phyloP scores from a whole-genome alignment of 2,113 vertebrate species.

The Mormoops blainvillei region DNA sequence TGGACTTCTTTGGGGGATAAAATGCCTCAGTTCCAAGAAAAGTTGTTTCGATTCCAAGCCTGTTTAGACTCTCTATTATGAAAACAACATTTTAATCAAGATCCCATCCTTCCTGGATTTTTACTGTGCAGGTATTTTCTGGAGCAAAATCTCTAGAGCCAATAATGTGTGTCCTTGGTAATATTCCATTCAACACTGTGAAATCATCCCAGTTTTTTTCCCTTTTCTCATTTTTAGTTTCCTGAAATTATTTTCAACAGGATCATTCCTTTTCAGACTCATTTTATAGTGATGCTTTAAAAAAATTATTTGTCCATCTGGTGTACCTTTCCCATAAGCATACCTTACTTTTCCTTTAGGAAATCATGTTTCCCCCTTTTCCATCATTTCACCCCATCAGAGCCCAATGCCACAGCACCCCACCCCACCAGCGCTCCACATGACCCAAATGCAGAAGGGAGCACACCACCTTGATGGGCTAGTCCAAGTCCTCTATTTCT shows the following conservation, averaged over 20 bases:
- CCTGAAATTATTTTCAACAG: neutral
- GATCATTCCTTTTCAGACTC: neutral
- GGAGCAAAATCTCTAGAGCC: neutral
- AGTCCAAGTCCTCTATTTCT: neutral
- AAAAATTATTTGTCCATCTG: neutral
- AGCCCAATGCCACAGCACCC: neutral
- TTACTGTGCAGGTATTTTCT: slow-evolving; percentile 27
- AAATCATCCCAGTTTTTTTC: neutral
- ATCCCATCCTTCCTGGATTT: neutral
- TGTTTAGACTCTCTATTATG: slow-evolving; percentile 34
- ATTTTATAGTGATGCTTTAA: neutral
- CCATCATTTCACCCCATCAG: neutral
- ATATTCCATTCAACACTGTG: neutral
- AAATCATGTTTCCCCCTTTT: neutral
- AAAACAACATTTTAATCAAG: slow-evolving; percentile 53
- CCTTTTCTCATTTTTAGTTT: neutral
- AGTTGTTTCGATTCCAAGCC: slow-evolving; percentile 14
- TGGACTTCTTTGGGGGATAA: neutral
- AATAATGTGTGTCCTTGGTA: neutral
- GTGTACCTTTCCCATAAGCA: neutral
- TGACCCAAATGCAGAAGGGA: neutral
- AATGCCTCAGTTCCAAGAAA: slow-evolving; percentile 57
- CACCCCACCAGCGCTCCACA: too few relatives aligned
- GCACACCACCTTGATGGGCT: too few relatives aligned
- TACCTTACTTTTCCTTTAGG: neutral